Evolutionary conservation across 2,113 vertebrate species (phyloP).

Genomic region (Ornithorhynchus anatinus): DNA sequence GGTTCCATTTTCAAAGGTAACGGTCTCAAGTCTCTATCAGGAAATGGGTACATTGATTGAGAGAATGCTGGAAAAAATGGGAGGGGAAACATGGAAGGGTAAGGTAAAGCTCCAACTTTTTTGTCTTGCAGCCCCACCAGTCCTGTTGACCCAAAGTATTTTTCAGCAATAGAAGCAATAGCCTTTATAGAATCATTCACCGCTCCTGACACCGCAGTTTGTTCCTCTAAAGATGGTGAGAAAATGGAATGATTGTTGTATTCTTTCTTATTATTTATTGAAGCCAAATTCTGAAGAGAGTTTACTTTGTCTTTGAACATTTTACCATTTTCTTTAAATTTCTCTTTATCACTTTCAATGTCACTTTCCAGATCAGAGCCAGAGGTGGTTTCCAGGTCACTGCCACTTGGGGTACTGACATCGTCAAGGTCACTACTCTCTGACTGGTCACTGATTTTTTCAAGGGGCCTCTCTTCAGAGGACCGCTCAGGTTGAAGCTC

Average conservation of each 20-base stretch:
- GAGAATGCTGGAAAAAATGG: slow-evolving; percentile 98
- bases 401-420: slow-evolving; percentile 98
- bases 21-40: slow-evolving; percentile 90
- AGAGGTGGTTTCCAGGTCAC: slow-evolving; percentile 96
- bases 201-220: slow-evolving; percentile 94
- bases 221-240: slow-evolving; percentile 92
- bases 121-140: slow-evolving; percentile 95
- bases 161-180: slow-evolving; percentile 99
- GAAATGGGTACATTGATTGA: slow-evolving; percentile 95
- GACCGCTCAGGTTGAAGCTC: slow-evolving; percentile 81
- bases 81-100: slow-evolving; percentile 97
- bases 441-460: slow-evolving; percentile 96
- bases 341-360: slow-evolving; percentile 96
- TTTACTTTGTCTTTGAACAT: slow-evolving; percentile 90
- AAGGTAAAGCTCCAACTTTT: slow-evolving; percentile 92
- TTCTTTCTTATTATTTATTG: slow-evolving; percentile 88
- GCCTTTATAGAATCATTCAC: slow-evolving; percentile 99
- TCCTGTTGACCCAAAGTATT: slow-evolving; percentile 98
- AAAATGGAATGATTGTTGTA: slow-evolving; percentile 87
- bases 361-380: slow-evolving; percentile 98
- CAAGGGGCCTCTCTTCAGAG: slow-evolving; percentile 81
- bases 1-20: slow-evolving; percentile 86
- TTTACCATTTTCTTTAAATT: slow-evolving; percentile 93
- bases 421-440: slow-evolving; percentile 99
- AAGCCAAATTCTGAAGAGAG: slow-evolving; percentile 84